Percentiles rank a stretch among this genome's conserved stretches.
Conservation (phyloP, 2,797 vertebrate species). For the Leptoclinus maculatus region DNA sequence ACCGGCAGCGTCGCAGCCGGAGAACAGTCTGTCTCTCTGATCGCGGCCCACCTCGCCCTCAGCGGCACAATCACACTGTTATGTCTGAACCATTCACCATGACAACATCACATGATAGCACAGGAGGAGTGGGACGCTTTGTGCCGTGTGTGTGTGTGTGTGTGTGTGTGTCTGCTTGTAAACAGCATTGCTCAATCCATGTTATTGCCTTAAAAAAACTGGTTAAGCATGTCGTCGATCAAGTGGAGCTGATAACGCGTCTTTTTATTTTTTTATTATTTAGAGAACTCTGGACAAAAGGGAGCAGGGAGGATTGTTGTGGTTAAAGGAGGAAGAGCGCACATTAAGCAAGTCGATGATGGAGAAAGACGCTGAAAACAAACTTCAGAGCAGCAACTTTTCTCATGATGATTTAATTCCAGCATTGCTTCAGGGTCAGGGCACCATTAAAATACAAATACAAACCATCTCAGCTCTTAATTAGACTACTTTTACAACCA, state of each 20-base stretch:
- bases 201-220: slow-evolving; percentile 17
- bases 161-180: slow-evolving; percentile 13
- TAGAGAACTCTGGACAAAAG: not conserved
- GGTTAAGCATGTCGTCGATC: slow-evolving; percentile 24
- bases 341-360: slow-evolving; percentile 6
- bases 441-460: slow-evolving; percentile 19
- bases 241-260: slow-evolving; percentile 1
- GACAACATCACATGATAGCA: slow-evolving; percentile 77
- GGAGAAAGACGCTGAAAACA: slow-evolving; percentile 22
- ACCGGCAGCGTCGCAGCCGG: slow-evolving; percentile 64
- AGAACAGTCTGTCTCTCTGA: slow-evolving; percentile 80
- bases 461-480: slow-evolving; percentile 43
- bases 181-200: slow-evolving; percentile 24
- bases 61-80: slow-evolving; percentile 79
- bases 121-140: slow-evolving; percentile 47
- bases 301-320: not conserved
- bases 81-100: slow-evolving; percentile 73
- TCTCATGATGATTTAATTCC: slow-evolving; percentile 25
- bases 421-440: slow-evolving; percentile 13
- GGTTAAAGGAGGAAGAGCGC: slow-evolving; percentile 7
- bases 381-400: not conserved
- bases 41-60: slow-evolving; percentile 70
- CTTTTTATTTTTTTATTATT: slow-evolving; percentile 8
- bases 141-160: slow-evolving; percentile 13
- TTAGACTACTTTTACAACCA: slow-evolving; percentile 45